A percentile compares a stretch with the other conserved stretches of the same genome.
Evolutionary conservation across 2,113 vertebrate genomes (phyloP).

Genomic region (Alouatta palliata): DNA sequence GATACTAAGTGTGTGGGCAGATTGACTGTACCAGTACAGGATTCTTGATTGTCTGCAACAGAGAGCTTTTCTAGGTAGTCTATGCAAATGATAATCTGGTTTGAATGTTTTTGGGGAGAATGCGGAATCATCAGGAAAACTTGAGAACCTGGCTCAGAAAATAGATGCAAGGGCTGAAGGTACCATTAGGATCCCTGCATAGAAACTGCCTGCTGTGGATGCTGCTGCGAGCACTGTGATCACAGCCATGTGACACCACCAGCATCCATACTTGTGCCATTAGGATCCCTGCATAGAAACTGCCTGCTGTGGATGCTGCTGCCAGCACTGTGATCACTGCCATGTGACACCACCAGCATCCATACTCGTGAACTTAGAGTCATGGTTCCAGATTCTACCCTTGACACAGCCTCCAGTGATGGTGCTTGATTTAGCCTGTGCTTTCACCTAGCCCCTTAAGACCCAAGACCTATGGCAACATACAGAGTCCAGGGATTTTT

Average conservation of each 20-base stretch:
- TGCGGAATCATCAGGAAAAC: not conserved
- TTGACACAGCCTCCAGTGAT: not conserved
- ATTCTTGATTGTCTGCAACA: not conserved
- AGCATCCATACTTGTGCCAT: not conserved
- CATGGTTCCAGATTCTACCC: too few relatives aligned
- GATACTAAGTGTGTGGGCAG: not conserved
- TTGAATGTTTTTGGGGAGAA: not conserved
- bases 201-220: not conserved
- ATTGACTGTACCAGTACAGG: not conserved
- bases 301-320: not conserved
- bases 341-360: not conserved
- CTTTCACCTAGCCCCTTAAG: too few relatives aligned
- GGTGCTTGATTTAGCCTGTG: fast-evolving
- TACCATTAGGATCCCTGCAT: not conserved
- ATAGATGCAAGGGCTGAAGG: not conserved
- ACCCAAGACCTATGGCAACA: not conserved
- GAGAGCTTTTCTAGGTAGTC: not conserved
- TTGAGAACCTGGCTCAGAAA: not conserved
- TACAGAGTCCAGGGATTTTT: not conserved
- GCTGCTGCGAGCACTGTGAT: not conserved
- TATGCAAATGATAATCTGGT: too few relatives aligned
- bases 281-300: not conserved
- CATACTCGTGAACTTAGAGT: not conserved
- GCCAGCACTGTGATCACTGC: not conserved
- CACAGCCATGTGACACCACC: not conserved